Conservation (phyloP, 2,888 invertebrate species). For the Microctonus brassicae region DNA sequence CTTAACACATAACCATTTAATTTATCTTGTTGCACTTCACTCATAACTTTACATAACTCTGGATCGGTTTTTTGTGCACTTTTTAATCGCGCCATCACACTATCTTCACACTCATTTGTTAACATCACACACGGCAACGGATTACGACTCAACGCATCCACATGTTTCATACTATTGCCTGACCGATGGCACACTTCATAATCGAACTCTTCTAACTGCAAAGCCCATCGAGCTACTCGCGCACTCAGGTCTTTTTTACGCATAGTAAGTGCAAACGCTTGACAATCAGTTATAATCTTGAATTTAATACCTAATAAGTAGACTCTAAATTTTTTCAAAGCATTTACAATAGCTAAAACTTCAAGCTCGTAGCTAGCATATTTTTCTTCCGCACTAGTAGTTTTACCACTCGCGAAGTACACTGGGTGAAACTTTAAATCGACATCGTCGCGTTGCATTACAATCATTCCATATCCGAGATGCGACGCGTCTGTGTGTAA, state of each 20-base stretch:
- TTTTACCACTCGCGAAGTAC: constrained; percentile 41
- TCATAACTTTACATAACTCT: constrained; percentile 17
- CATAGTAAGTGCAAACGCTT: constrained; percentile 38
- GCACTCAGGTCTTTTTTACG: constrained; percentile 39
- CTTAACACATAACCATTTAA: constrained; percentile 19
- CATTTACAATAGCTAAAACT: constrained; percentile 48
- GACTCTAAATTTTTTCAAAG: constrained; percentile 46
- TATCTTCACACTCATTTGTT: neutral
- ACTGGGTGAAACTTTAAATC: constrained; percentile 22
- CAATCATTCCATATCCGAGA: constrained; percentile 23
- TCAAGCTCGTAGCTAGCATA: constrained; percentile 51
- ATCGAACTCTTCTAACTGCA: constrained; percentile 42
- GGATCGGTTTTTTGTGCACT: constrained; percentile 26
- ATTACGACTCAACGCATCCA: constrained; percentile 44
- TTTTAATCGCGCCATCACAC: constrained; percentile 20
- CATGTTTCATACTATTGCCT: constrained; percentile 44
- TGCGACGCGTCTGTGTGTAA: constrained; percentile 35
- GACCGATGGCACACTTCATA: no score
- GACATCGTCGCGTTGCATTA: no score
- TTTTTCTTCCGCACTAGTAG: constrained; percentile 44
- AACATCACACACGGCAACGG: constrained; percentile 19
- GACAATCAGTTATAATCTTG: constrained; percentile 32
- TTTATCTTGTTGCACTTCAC: neutral
- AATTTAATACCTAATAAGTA: constrained; percentile 41
- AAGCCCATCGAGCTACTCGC: constrained; percentile 42